Conservation (phyloP, 1,140 invertebrate species). For the Calephelis nemesis region DNA sequence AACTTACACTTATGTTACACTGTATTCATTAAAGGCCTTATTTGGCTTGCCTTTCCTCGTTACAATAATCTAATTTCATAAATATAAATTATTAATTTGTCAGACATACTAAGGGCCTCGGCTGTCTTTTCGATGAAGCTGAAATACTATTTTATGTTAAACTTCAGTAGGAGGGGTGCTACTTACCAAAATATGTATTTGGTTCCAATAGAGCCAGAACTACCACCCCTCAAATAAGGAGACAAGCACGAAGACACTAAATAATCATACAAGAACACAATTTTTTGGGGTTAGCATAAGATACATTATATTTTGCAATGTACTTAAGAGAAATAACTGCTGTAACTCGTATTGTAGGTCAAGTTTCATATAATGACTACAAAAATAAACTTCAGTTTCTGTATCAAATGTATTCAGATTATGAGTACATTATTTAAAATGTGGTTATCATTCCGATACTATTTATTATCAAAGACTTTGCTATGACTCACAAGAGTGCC, state of each 20-base stretch:
- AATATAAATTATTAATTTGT: too few relatives aligned
- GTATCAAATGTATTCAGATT: too few relatives aligned
- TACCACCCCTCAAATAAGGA: slow-evolving; percentile 14
- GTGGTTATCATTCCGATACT: too few relatives aligned
- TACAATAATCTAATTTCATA: too few relatives aligned
- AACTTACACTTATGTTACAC: too few relatives aligned
- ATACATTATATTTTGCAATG: slow-evolving; percentile 8
- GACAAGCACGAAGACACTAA: slow-evolving; percentile 14
- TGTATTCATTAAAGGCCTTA: too few relatives aligned
- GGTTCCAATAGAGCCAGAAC: slow-evolving; percentile 11
- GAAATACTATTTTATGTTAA: slow-evolving; percentile 12
- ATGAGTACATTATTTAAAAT: too few relatives aligned
- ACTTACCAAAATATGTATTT: slow-evolving; percentile 6
- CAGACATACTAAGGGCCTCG: neutral
- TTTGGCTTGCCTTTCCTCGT: too few relatives aligned
- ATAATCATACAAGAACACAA: slow-evolving; percentile 13
- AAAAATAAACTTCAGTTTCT: neutral
- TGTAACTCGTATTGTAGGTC: neutral
- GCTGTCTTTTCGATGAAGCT: neutral
- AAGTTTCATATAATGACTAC: neutral
- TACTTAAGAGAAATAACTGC: neutral
- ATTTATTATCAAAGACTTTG: too few relatives aligned
- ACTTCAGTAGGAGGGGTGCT: slow-evolving; percentile 12
- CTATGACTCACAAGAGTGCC: too few relatives aligned
- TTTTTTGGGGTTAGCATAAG: slow-evolving; percentile 9